These are phyloP conservation scores for Ochropleura leucogaster DNA, from an alignment of 2,888 invertebrate genomes.

Conservation along the genomic window DNA sequence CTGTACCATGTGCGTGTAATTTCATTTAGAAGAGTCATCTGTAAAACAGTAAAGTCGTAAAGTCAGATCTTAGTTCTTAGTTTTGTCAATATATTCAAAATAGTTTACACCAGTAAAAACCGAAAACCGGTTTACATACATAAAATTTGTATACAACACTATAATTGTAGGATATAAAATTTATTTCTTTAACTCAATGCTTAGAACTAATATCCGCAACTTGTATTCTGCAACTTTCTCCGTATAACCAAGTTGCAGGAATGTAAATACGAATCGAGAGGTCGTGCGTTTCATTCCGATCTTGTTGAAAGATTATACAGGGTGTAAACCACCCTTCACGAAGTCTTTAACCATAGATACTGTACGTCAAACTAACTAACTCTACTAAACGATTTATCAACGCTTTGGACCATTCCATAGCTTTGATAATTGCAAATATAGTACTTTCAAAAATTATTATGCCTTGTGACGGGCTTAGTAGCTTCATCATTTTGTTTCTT, in stretches of 20 bases:
- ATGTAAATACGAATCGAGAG: conserved; percentile 52
- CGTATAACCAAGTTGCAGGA: conserved; percentile 12
- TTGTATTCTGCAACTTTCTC: conserved; percentile 44
- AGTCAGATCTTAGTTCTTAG: neutral
- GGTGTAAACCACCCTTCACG: no score
- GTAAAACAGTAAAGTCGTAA: neutral
- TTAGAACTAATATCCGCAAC: conserved; percentile 21
- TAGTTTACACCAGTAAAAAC: neutral
- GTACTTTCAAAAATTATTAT: no score
- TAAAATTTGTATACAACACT: conserved; percentile 7
- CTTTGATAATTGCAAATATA: no score
- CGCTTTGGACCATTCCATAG: no score
- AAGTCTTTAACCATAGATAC: no score
- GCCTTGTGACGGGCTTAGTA: no score
- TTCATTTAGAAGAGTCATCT: neutral
- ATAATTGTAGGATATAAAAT: neutral
- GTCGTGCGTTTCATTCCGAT: conserved; percentile 34
- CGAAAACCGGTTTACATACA: conserved; percentile 18
- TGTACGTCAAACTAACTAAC: no score
- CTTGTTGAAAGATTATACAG: conserved; percentile 17
- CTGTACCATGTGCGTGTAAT: neutral
- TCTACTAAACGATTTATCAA: no score
- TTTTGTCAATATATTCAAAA: conserved; percentile 20
- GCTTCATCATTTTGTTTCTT: no score
- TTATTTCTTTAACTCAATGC: neutral